phyloP scores from a whole-genome alignment of 2,888 invertebrate species.

The Sinopyrophorus schimmeli region DNA sequence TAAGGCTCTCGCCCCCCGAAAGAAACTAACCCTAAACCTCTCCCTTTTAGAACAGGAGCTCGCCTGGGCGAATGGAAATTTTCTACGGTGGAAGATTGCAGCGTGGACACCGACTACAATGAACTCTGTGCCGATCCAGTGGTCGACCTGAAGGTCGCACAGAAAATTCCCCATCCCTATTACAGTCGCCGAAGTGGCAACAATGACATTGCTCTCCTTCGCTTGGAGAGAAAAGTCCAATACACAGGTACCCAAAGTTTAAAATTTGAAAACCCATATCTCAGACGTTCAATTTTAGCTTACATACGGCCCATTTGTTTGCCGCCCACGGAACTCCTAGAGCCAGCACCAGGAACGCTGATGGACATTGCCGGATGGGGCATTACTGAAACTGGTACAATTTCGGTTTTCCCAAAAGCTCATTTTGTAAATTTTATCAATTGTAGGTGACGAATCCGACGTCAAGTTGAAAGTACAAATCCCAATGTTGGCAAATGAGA shows the following conservation, averaged over 20 bases:
- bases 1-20: too few relatives aligned
- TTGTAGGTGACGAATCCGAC: conserved; percentile 42
- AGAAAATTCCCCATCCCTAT: conserved; percentile 39
- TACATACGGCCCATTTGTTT: conserved; percentile 62
- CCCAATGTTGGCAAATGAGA: conserved; percentile 6
- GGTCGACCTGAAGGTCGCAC: conserved; percentile 46
- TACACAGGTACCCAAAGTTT: conserved; percentile 51
- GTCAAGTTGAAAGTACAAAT: conserved; percentile 17
- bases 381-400: conserved; percentile 14
- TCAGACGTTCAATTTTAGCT: conserved; percentile 40
- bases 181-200: conserved; percentile 38
- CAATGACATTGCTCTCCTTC: conserved; percentile 55
- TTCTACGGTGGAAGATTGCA: conserved; percentile 52
- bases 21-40: background rate
- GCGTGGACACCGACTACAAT: conserved; percentile 34
- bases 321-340: conserved; percentile 47
- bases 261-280: background rate
- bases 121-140: conserved; percentile 41
- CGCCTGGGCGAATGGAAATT: conserved; percentile 59
- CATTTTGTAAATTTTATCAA: background rate
- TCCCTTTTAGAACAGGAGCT: conserved; percentile 41
- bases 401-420: background rate
- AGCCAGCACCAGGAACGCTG: conserved; percentile 3
- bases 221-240: conserved; percentile 53
- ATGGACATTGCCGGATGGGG: conserved; percentile 30